Evolutionary conservation across 2,797 vertebrate species (phyloP).

Genomic region (Yasuhikotakia modesta): DNA sequence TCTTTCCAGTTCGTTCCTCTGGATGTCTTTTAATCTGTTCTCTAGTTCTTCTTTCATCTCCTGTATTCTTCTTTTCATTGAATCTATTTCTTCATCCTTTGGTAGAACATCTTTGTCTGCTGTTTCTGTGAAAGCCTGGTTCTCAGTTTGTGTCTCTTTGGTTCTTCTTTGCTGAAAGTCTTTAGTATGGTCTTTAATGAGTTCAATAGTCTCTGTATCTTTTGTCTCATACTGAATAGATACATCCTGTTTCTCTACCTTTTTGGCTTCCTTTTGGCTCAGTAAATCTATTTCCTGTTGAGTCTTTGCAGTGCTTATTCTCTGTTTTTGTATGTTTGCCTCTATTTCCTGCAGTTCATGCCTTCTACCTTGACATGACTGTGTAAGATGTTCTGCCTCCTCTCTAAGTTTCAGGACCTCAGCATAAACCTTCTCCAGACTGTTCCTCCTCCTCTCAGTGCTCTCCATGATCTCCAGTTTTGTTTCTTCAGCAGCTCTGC

Average conservation of each 20-base stretch:
- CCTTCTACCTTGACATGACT: slow-evolving; percentile 32
- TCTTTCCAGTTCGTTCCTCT: slow-evolving; percentile 52
- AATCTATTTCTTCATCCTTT: slow-evolving; percentile 29
- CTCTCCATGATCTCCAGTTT: slow-evolving; percentile 19
- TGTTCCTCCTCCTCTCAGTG: slow-evolving; percentile 26
- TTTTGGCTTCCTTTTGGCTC: neutral
- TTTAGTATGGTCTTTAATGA: neutral
- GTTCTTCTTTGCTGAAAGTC: neutral
- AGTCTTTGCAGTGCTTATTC: slow-evolving; percentile 8
- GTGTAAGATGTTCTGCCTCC: slow-evolving; percentile 28
- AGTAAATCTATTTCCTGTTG: neutral
- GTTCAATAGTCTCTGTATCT: slow-evolving; percentile 15
- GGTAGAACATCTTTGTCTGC: slow-evolving; percentile 15
- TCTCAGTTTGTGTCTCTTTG: slow-evolving; percentile 29
- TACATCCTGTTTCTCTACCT: slow-evolving; percentile 1
- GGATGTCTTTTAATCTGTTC: slow-evolving; percentile 52
- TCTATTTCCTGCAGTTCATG: slow-evolving; percentile 41
- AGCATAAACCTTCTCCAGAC: slow-evolving; percentile 27
- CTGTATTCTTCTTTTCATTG: slow-evolving; percentile 45
- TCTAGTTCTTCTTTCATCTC: slow-evolving; percentile 51
- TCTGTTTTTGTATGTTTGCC: slow-evolving; percentile 13
- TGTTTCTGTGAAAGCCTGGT: neutral
- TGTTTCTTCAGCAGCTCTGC: slow-evolving; percentile 33
- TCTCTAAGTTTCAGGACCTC: slow-evolving; percentile 20
- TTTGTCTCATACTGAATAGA: neutral